These are phyloP conservation scores for Pachypsylla venusta DNA, from an alignment of 1,140 invertebrate species.

Conservation along the genomic window DNA sequence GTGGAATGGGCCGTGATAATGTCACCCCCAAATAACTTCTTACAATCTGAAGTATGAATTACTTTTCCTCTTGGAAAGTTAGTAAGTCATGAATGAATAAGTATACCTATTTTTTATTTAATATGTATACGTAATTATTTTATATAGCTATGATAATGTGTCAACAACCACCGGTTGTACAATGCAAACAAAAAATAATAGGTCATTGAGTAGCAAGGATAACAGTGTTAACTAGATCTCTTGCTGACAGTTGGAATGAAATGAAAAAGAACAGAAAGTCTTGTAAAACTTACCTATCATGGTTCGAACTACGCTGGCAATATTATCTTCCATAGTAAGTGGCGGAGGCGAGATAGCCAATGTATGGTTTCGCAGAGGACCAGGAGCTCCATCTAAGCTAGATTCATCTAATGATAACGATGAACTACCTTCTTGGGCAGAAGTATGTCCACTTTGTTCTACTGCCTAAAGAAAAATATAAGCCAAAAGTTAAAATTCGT, in stretches of 20 bases:
- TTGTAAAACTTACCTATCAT: constrained; percentile 27
- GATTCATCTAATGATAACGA: constrained; percentile 30
- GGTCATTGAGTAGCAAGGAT: too few species aligned
- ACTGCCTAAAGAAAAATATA: background rate
- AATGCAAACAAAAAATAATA: background rate
- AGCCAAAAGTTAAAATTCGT: too few species aligned
- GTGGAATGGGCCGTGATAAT: too few species aligned
- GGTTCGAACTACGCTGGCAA: constrained; percentile 26
- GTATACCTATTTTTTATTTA: background rate
- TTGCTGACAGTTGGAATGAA: background rate
- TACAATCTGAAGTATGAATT: too few species aligned
- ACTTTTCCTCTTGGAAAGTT: too few species aligned
- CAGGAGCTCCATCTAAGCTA: constrained; percentile 28
- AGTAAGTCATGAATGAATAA: too few species aligned
- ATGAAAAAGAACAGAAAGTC: background rate
- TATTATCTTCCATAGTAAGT: constrained; percentile 25
- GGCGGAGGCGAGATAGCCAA: constrained; percentile 10
- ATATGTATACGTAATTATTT: background rate
- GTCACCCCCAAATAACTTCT: too few species aligned
- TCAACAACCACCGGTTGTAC: background rate
- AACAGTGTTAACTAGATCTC: too few species aligned
- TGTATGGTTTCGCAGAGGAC: constrained; percentile 14
- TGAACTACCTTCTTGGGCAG: constrained; percentile 14
- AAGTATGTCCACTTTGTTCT: background rate
- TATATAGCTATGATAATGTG: background rate